Conservation (phyloP, 2,888 invertebrate genomes). For the Drosophila rellima region DNA sequence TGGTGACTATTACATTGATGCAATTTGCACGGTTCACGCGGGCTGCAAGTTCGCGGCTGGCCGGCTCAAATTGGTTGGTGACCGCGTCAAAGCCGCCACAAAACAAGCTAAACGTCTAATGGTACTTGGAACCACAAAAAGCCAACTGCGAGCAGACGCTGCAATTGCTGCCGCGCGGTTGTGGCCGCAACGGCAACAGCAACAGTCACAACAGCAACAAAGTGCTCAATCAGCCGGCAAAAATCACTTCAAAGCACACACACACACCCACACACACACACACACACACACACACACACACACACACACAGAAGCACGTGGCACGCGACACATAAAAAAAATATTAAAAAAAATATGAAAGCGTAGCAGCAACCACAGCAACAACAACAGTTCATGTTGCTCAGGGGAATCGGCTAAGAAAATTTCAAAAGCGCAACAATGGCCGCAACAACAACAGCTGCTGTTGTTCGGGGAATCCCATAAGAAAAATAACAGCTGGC, state of each 20-base stretch:
- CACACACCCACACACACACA: slow-evolving; percentile 26
- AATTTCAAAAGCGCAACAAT: neutral
- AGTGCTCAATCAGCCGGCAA: slow-evolving; percentile 58
- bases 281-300: slow-evolving; percentile 22
- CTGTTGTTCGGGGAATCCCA: too few relatives aligned
- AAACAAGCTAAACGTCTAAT: slow-evolving; percentile 61
- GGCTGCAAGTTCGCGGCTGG: neutral
- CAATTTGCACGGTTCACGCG: slow-evolving; percentile 5
- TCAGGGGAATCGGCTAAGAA: neutral
- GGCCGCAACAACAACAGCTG: too few relatives aligned
- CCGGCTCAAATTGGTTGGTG: slow-evolving; percentile 55
- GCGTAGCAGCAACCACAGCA: slow-evolving; percentile 34
- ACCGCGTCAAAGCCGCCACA: slow-evolving; percentile 71
- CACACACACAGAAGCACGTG: slow-evolving; percentile 10
- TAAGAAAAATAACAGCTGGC: too few relatives aligned
- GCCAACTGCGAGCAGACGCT: slow-evolving; percentile 35
- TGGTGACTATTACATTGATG: neutral
- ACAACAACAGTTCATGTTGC: slow-evolving; percentile 7
- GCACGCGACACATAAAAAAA: slow-evolving; percentile 33
- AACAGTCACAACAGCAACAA: slow-evolving; percentile 25
- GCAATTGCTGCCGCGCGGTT: slow-evolving; percentile 35
- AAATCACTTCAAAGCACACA: slow-evolving; percentile 53
- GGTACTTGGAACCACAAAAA: slow-evolving; percentile 22
- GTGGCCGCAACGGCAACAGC: slow-evolving; percentile 13
- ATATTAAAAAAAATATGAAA: slow-evolving; percentile 19